phyloP scores from a whole-genome alignment of 2,888 invertebrate species.

The Lymantria dispar region DNA sequence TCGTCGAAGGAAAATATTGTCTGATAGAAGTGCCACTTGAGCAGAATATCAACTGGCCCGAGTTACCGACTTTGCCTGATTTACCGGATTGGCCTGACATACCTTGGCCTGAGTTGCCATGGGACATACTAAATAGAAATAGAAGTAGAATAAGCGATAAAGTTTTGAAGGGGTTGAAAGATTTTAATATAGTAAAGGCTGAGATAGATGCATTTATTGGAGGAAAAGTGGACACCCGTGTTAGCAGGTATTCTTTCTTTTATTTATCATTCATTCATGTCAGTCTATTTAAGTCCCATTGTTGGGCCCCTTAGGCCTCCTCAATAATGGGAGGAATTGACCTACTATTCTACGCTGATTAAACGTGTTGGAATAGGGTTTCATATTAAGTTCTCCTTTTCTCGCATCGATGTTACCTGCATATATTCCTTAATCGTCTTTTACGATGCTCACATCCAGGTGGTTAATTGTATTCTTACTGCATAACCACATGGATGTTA shows the following conservation, averaged over 20 bases:
- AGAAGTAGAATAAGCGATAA: slow-evolving; percentile 13
- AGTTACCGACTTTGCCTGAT: slow-evolving; percentile 28
- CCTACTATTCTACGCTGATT: no score
- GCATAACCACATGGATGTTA: no score
- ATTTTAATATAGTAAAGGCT: slow-evolving; percentile 11
- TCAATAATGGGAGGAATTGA: no score
- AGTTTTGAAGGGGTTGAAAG: slow-evolving; percentile 3
- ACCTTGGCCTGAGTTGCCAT: slow-evolving; percentile 16
- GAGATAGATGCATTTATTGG: slow-evolving; percentile 12
- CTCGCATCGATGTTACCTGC: no score
- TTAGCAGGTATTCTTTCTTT: slow-evolving; percentile 1
- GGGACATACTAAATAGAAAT: slow-evolving; percentile 17
- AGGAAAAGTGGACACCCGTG: slow-evolving; percentile 1
- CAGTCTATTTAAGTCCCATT: no score
- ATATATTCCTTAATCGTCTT: no score
- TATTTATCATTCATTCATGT: no score
- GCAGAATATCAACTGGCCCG: slow-evolving; percentile 34
- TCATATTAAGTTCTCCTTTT: no score
- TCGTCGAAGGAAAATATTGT: slow-evolving; percentile 61
- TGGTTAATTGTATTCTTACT: no score
- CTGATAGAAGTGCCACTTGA: slow-evolving; percentile 45
- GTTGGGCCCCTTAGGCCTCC: no score
- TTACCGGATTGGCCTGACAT: slow-evolving; percentile 14
- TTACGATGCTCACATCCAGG: no score
- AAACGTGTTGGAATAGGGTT: no score